Evolutionary conservation across 2,797 vertebrate species (phyloP).

Genomic region (Anableps anableps): DNA sequence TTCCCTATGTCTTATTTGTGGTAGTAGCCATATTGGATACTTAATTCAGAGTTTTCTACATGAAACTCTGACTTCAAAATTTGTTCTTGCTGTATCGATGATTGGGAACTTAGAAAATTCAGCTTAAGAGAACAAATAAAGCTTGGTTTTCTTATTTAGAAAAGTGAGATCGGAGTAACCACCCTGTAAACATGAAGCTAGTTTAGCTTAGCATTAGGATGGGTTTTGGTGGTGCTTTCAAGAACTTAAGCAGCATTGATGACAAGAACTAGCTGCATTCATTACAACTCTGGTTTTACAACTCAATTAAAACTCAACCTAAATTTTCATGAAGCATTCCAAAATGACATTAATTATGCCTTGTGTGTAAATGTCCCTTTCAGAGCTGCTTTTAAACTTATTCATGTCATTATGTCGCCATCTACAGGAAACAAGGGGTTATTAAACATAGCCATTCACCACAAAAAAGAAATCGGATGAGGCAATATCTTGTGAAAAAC

Average conservation of each 20-base stretch:
- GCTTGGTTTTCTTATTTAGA: too few relatives aligned
- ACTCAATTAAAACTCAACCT: background rate
- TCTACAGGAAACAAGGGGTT: background rate
- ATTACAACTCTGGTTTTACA: background rate
- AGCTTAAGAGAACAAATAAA: too few relatives aligned
- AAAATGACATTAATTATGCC: too few relatives aligned
- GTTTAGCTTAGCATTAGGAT: background rate
- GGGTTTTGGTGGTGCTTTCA: background rate
- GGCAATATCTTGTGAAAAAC: background rate
- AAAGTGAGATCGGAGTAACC: too few relatives aligned
- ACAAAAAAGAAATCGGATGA: background rate
- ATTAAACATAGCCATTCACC: background rate
- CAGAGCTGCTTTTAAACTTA: background rate
- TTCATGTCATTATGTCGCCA: background rate
- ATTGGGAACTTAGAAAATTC: too few relatives aligned
- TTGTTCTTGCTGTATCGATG: too few relatives aligned
- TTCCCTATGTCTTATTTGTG: too few relatives aligned
- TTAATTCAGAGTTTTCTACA: too few relatives aligned
- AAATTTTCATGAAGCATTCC: too few relatives aligned
- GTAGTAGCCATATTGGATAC: too few relatives aligned
- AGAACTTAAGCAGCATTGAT: background rate
- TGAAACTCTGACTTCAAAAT: too few relatives aligned
- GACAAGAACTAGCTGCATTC: background rate
- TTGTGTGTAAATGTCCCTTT: background rate
- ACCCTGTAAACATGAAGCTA: too few relatives aligned